Evolutionary conservation across 23 tunicate genomes (phyloP).

Genomic region (Styela clava): DNA sequence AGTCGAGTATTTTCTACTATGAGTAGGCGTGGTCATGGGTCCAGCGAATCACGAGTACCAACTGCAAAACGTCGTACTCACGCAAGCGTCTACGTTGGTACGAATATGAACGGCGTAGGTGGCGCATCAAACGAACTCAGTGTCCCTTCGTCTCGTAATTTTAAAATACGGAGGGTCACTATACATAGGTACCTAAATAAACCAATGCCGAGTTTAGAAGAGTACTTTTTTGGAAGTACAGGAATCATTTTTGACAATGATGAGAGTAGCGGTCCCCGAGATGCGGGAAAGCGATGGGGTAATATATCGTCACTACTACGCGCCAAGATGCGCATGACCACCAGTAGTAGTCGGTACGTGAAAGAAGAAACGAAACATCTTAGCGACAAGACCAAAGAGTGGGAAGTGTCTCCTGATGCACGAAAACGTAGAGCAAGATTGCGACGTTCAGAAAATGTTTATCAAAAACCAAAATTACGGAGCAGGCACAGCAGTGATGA

Average conservation of each 20-base stretch:
- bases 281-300: slow-evolving; percentile 11
- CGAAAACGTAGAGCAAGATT: neutral
- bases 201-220: slow-evolving; percentile 26
- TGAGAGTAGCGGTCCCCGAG: neutral
- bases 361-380: neutral
- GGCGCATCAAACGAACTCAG: neutral
- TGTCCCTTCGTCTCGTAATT: slow-evolving; percentile 17
- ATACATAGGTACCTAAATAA: slow-evolving; percentile 17
- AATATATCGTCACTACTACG: neutral
- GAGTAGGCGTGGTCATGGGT: neutral
- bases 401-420: neutral
- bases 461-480: neutral
- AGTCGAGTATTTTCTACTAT: neutral
- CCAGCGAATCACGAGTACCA: neutral
- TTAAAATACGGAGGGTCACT: slow-evolving; percentile 3
- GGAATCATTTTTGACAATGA: neutral
- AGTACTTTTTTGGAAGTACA: slow-evolving; percentile 8
- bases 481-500: neutral
- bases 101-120: neutral
- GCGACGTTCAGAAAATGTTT: neutral
- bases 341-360: neutral
- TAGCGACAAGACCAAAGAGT: neutral
- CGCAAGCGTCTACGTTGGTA: neutral
- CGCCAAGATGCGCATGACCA: neutral
- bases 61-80: neutral